These are phyloP conservation scores for Hormaphis cornu DNA, from an alignment of 1,140 invertebrate species.

Conservation along the genomic window DNA sequence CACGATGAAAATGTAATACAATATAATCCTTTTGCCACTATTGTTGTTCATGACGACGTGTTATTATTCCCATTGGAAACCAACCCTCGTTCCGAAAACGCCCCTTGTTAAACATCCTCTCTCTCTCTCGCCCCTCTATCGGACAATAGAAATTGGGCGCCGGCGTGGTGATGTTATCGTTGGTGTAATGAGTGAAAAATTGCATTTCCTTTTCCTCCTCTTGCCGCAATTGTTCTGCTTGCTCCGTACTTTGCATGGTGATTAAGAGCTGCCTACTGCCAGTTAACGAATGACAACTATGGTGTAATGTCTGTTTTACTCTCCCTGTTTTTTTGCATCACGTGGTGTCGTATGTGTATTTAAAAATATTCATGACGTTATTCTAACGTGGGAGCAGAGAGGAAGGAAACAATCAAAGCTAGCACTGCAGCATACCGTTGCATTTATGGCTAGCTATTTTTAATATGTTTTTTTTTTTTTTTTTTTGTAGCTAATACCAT, in stretches of 20 bases:
- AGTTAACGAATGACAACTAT: constrained; percentile 23
- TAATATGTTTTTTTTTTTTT: no score
- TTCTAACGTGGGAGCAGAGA: neutral
- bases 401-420: neutral
- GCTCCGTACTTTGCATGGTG: no score
- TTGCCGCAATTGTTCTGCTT: no score
- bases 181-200: constrained; percentile 31
- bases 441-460: neutral
- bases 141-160: neutral
- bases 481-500: no score
- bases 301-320: neutral
- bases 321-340: neutral
- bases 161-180: constrained; percentile 14
- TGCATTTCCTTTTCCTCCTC: neutral
- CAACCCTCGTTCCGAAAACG: neutral
- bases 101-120: neutral
- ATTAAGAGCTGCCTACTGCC: constrained; percentile 9
- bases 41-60: constrained; percentile 3
- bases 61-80: constrained; percentile 5
- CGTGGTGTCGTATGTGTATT: neutral
- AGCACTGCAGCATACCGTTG: no score
- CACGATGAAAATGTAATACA: neutral
- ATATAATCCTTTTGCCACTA: neutral
- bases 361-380: neutral
- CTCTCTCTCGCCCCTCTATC: neutral